Evolutionary conservation across 2,888 invertebrate genomes (phyloP), one percentile per base, ranked within the genome.

Genomic region (Meteorus colon): DNA sequence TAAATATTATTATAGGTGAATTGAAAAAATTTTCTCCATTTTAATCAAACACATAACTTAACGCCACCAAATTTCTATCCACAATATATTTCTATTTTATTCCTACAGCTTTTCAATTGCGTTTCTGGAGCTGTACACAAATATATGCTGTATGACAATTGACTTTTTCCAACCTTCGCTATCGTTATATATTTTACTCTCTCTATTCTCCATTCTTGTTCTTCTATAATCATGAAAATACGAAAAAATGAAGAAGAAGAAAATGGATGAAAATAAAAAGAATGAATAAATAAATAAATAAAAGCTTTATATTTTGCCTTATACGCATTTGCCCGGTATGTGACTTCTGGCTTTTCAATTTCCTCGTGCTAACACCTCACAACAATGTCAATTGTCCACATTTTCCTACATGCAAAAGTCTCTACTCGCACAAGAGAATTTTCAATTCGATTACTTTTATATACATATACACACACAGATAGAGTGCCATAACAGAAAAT

Each of bases 341-440:
- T 31, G 14, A 62, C 62, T 62, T 31, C 14, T 16, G 31, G 31
- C 31, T 62, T 62, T 62, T 62, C 62, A 27, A 62, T 62, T 62
- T 62, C 6, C 62, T 29, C 62, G 62, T 31, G n/a, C 19, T 55
- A 55, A 55, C 29, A 62, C 31, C n/a, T 14, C 31, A 27, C 31
- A 31, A 29, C 62, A 31, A 62, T 29, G 29, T 62, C 62, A 31
- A 62, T 27, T 31, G 55, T 62, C 16, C 19, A 8, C 29, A 60
- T 19, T 27, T 6, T 27, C n/a, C 55, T 55, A 19, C 55, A 24
- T 55, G 14, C n/a, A 19, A 3, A 19, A 16, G 12, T 12, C 41
- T 12, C 41, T 10, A 41, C 41, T 8, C 2, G 2, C 27, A 60
- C 24, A 27, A 29, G 3, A 60, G 27, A 60, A 60, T 48, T 48